phyloP scores from a whole-genome alignment of 1,140 invertebrate genomes.

The Drosophila fuyamai region DNA sequence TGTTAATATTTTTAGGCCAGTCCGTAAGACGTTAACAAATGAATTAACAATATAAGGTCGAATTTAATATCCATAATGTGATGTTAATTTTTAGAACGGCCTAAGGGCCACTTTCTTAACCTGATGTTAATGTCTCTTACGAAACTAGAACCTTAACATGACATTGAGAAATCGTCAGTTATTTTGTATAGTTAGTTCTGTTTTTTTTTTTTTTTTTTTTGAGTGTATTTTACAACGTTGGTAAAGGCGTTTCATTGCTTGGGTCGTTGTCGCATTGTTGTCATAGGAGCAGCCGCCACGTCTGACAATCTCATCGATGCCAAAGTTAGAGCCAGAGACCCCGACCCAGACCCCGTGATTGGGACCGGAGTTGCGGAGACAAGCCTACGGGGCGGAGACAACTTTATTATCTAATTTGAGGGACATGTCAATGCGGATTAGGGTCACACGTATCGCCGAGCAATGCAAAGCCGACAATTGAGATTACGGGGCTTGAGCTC shows the following conservation, averaged over 20 bases:
- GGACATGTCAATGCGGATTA: constrained; percentile 82
- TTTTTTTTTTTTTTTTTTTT: background rate
- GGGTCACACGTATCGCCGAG: constrained; percentile 74
- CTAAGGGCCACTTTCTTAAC: no score
- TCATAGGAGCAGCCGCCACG: constrained; percentile 45
- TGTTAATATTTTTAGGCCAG: no score
- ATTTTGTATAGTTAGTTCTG: background rate
- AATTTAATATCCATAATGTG: no score
- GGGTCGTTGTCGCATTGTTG: constrained; percentile 46
- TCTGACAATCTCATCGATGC: constrained; percentile 43
- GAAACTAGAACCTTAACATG: no score
- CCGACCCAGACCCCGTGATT: constrained; percentile 43
- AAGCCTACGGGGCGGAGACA: constrained; percentile 45
- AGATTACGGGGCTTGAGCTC: constrained; percentile 52
- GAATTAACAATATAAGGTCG: no score
- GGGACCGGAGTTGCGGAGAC: constrained; percentile 12
- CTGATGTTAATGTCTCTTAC: no score
- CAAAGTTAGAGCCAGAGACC: constrained; percentile 11
- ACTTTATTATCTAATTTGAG: constrained; percentile 80
- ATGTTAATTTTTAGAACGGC: no score
- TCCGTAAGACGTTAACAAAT: no score
- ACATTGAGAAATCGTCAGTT: no score
- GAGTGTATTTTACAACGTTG: constrained; percentile 5
- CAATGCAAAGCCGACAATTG: constrained; percentile 72
- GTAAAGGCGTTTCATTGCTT: background rate